phyloP scores from a whole-genome alignment of 2,888 invertebrate species.

The Hyposoter dolosus region DNA sequence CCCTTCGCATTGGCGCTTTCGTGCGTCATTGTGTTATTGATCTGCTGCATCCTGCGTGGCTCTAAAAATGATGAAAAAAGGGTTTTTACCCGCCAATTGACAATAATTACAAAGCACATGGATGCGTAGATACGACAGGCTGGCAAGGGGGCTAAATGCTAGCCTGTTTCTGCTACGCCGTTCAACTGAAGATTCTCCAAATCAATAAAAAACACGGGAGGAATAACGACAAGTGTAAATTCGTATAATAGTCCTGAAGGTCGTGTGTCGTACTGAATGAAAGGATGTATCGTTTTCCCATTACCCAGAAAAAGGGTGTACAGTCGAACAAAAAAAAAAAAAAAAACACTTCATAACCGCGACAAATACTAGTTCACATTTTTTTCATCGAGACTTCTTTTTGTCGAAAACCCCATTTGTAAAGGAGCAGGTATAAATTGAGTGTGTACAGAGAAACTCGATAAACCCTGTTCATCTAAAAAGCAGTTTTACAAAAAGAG shows the following conservation, averaged over 20 bases:
- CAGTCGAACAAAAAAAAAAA: constrained; percentile 6
- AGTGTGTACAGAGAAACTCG: constrained; percentile 33
- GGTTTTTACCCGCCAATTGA: constrained; percentile 35
- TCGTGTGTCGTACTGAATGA: constrained; percentile 43
- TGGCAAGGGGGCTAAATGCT: neutral
- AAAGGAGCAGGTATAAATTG: constrained; percentile 65
- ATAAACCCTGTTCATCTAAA: constrained; percentile 46
- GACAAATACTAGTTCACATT: constrained; percentile 32
- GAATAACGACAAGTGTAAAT: constrained; percentile 47
- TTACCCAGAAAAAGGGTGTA: constrained; percentile 69
- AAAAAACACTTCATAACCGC: constrained; percentile 39
- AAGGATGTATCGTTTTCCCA: constrained; percentile 76
- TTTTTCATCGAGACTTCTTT: neutral
- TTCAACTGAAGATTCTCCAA: constrained; percentile 1
- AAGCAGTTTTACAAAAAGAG: constrained; percentile 56
- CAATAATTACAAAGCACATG: constrained; percentile 22
- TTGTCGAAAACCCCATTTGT: constrained; percentile 33
- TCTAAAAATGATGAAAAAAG: constrained; percentile 24
- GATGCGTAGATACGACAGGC: constrained; percentile 7
- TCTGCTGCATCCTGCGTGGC: neutral
- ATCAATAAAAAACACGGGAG: neutral
- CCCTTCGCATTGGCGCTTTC: constrained; percentile 45
- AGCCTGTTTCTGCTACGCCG: constrained; percentile 2
- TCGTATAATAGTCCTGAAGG: constrained; percentile 8
- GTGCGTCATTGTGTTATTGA: constrained; percentile 22